A percentile compares a stretch with the other conserved stretches of the same genome.
phyloP scores from a whole-genome alignment of 2,797 vertebrate species.

The Tenualosa ilisha region DNA sequence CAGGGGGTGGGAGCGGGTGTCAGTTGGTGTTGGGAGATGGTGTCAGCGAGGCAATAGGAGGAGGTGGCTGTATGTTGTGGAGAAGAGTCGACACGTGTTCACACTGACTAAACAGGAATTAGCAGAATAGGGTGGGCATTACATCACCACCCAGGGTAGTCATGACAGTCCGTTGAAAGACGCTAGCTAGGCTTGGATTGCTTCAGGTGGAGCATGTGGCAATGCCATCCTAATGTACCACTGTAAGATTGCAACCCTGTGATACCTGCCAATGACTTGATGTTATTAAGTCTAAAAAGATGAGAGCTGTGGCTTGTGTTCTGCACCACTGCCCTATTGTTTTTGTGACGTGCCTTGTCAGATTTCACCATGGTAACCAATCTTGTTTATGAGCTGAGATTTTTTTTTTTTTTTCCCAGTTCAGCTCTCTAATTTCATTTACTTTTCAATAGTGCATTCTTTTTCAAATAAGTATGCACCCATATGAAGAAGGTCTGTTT shows the following conservation, averaged over 20 bases:
- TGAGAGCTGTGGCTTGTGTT: background rate
- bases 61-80: background rate
- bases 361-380: background rate
- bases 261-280: background rate
- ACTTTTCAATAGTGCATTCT: background rate
- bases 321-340: background rate
- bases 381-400: background rate
- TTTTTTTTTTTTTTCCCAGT: background rate
- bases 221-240: background rate
- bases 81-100: slow-evolving; percentile 56
- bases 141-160: slow-evolving; percentile 11
- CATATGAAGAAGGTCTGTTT: too few species aligned
- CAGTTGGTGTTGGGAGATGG: slow-evolving; percentile 35
- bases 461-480: background rate
- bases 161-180: background rate
- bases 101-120: slow-evolving; percentile 51
- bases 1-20: slow-evolving; percentile 10
- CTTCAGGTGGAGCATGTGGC: slow-evolving; percentile 8
- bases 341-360: background rate
- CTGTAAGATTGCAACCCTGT: background rate
- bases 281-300: background rate
- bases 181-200: background rate
- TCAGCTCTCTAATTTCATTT: background rate
- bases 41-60: background rate
- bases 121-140: slow-evolving; percentile 43